Evolutionary conservation across 2,113 vertebrate species (phyloP).

Genomic region (Alexandromys fortis): DNA sequence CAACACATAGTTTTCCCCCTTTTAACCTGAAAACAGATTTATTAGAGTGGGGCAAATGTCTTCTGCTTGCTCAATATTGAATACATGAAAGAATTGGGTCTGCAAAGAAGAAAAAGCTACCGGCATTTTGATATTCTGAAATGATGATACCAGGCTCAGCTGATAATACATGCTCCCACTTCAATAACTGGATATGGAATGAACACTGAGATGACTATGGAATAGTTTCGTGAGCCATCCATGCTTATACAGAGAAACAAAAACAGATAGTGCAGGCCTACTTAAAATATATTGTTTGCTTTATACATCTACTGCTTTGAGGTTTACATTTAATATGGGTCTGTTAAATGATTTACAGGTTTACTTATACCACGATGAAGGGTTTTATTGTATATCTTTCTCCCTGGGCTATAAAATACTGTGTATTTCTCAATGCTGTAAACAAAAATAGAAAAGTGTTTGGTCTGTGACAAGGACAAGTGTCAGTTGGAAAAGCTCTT

Average conservation of each 20-base stretch:
- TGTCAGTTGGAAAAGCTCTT: slow-evolving; percentile 59
- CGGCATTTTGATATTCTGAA: slow-evolving; percentile 23
- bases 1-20: neutral
- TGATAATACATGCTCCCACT: neutral
- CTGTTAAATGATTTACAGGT: slow-evolving; percentile 82
- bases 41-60: neutral
- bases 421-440: slow-evolving; percentile 69
- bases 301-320: slow-evolving; percentile 79
- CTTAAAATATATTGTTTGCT: slow-evolving; percentile 79
- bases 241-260: slow-evolving; percentile 73
- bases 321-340: slow-evolving; percentile 78
- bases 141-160: neutral
- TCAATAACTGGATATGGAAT: slow-evolving; percentile 44
- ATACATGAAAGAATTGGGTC: neutral
- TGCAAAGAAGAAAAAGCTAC: neutral
- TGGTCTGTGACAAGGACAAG: slow-evolving; percentile 73
- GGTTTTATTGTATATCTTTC: slow-evolving; percentile 72
- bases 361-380: slow-evolving; percentile 78
- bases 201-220: slow-evolving; percentile 34
- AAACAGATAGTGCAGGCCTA: slow-evolving; percentile 64
- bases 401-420: slow-evolving; percentile 57
- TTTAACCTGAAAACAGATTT: slow-evolving; percentile 28
- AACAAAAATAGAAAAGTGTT: slow-evolving; percentile 71
- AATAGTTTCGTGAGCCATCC: slow-evolving; percentile 42
- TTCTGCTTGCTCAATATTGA: slow-evolving; percentile 37